A percentile compares a stretch with the other conserved stretches of the same genome.
These are phyloP conservation scores for Aphaenogaster ashmeadi DNA, from an alignment of 1,140 invertebrate genomes.

Conservation along the genomic window DNA sequence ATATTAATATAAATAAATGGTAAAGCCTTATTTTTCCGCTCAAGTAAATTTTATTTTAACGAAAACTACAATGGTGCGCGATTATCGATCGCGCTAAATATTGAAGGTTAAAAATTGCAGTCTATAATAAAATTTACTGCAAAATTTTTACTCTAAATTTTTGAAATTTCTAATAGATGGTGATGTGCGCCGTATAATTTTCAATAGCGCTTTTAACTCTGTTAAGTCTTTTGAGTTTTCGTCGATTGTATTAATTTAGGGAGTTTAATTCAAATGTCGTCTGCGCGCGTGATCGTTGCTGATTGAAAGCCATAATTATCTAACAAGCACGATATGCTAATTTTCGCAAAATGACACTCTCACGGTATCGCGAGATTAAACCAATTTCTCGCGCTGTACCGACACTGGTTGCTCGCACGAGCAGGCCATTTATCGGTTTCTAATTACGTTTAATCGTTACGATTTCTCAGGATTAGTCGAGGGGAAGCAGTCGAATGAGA, in stretches of 20 bases:
- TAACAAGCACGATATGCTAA: constrained; percentile 1
- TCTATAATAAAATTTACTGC: neutral
- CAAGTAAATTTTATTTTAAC: constrained; percentile 19
- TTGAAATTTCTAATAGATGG: neutral
- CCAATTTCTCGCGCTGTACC: constrained; percentile 67
- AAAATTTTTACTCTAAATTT: neutral
- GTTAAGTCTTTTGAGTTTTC: neutral
- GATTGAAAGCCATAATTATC: neutral
- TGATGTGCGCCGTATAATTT: neutral
- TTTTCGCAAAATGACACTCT: constrained; percentile 46
- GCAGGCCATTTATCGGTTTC: constrained; percentile 74
- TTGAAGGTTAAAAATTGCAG: neutral
- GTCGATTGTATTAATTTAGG: neutral
- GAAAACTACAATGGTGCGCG: neutral
- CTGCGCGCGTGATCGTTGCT: neutral
- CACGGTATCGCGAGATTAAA: constrained; percentile 71
- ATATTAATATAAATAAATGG: constrained; percentile 11
- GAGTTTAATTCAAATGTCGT: constrained; percentile 12
- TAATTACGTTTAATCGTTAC: constrained; percentile 75
- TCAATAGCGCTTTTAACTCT: neutral
- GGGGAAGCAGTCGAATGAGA: constrained; percentile 65
- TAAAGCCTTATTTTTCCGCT: neutral
- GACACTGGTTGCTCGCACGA: constrained; percentile 49
- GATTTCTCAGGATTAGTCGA: constrained; percentile 74
- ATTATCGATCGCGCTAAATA: neutral